phyloP scores from a whole-genome alignment of 2,888 invertebrate genomes.

The Polymixis lichenea region DNA sequence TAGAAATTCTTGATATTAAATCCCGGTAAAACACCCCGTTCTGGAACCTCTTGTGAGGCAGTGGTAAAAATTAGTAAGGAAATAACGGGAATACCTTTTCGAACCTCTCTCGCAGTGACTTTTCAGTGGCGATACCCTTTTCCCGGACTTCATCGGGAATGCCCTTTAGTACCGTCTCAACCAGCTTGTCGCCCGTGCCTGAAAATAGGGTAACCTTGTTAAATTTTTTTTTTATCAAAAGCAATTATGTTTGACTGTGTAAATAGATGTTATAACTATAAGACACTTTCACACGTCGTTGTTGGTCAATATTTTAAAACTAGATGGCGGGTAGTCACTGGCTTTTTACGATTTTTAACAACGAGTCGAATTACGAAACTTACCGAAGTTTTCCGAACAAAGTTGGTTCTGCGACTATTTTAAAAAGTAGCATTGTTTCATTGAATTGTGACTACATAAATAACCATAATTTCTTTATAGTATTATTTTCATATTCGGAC shows the following conservation, averaged over 20 bases:
- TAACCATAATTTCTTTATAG: no score
- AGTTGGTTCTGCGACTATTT: no score
- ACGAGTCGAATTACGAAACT: no score
- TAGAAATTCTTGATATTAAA: neutral
- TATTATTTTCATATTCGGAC: no score
- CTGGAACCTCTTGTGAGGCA: neutral
- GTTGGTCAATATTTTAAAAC: no score
- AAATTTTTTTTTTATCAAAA: neutral
- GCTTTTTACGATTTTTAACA: no score
- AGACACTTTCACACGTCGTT: no score
- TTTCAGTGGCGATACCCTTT: slow-evolving; percentile 97
- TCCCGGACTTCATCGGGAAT: slow-evolving; percentile 94
- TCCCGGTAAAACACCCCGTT: neutral
- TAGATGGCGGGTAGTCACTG: no score
- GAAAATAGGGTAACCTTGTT: slow-evolving; percentile 52
- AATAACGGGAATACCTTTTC: slow-evolving; percentile 87
- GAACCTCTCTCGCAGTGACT: slow-evolving; percentile 96
- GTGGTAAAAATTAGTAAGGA: slow-evolving; percentile 33
- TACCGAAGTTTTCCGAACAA: no score
- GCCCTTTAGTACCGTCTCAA: slow-evolving; percentile 93
- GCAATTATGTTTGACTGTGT: neutral
- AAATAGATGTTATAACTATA: no score
- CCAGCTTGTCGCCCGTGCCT: slow-evolving; percentile 95
- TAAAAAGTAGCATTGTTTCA: no score
- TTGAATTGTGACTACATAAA: no score